Conservation (phyloP, 30 jellyfish, hydroid and myxozoan species). For the Pelagia noctiluca region DNA sequence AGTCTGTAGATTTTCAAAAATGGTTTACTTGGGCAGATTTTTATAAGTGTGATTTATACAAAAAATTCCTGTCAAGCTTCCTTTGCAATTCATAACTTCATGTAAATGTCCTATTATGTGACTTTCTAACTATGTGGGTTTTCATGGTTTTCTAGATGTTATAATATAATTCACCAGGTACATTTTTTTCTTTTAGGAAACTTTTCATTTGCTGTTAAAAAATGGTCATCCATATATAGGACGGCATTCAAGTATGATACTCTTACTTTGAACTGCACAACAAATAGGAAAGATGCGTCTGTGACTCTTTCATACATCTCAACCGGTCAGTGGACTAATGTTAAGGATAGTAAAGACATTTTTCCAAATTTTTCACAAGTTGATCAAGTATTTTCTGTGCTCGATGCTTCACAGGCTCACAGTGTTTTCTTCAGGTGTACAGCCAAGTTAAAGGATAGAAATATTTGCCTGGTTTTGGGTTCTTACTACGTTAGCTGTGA, state of each 20-base stretch:
- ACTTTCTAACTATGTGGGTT: too few relatives aligned
- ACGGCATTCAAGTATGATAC: neutral
- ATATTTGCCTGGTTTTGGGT: neutral
- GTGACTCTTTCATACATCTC: neutral
- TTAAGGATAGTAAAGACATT: neutral
- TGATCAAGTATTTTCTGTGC: neutral
- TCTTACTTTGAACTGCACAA: constrained; percentile 21
- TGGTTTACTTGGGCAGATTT: too few relatives aligned
- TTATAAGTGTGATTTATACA: too few relatives aligned
- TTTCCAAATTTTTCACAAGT: neutral
- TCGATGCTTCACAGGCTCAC: neutral
- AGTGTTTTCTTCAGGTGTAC: neutral
- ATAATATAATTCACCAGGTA: too few relatives aligned
- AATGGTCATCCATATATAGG: neutral
- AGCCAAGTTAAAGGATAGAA: neutral
- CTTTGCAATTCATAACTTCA: too few relatives aligned
- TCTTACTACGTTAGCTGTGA: neutral
- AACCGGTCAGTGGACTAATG: neutral
- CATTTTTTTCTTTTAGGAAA: constrained; percentile 34
- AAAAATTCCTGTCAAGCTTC: too few relatives aligned
- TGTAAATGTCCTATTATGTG: too few relatives aligned
- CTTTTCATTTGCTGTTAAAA: constrained; percentile 20
- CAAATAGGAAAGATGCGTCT: constrained; percentile 2
- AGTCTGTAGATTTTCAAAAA: too few relatives aligned
- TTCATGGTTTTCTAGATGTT: too few relatives aligned